phyloP scores from a whole-genome alignment of 23 tunicate genomes.

The Ciona savignyi region DNA sequence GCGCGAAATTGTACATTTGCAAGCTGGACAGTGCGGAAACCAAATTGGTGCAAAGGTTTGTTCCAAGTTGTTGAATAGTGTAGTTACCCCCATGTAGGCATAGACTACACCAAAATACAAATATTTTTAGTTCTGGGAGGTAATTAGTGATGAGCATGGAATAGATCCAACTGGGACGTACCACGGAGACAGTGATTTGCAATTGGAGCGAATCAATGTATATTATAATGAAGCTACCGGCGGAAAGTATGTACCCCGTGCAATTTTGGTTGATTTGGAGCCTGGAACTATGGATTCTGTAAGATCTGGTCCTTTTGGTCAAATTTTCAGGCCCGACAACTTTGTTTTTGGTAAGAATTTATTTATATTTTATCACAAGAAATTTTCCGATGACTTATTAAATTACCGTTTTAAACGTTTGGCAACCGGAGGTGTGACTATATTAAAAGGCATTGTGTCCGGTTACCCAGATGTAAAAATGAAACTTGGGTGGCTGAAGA shows the following conservation, averaged over 20 bases:
- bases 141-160: conserved; percentile 92
- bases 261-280: conserved; percentile 90
- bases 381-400: neutral
- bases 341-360: conserved; percentile 67
- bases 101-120: neutral
- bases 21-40: conserved; percentile 84
- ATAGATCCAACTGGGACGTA: conserved; percentile 94
- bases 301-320: conserved; percentile 89
- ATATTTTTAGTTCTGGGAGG: conserved; percentile 91
- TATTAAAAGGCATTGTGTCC: too few species aligned
- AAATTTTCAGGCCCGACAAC: conserved; percentile 95
- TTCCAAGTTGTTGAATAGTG: too few species aligned
- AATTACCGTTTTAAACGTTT: neutral
- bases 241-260: conserved; percentile 93
- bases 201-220: conserved; percentile 90
- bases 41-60: conserved; percentile 75
- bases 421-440: too few species aligned
- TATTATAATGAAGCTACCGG: conserved; percentile 97
- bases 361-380: neutral
- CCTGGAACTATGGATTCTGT: conserved; percentile 99
- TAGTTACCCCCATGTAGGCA: neutral
- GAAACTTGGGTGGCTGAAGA: too few species aligned
- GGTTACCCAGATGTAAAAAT: too few species aligned
- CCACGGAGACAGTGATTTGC: conserved; percentile 91
- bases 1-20: conserved; percentile 81